Percentiles rank a stretch among this genome's conserved stretches.
Conservation (phyloP, 1,140 invertebrate genomes). For the Cotesia chilonis region DNA sequence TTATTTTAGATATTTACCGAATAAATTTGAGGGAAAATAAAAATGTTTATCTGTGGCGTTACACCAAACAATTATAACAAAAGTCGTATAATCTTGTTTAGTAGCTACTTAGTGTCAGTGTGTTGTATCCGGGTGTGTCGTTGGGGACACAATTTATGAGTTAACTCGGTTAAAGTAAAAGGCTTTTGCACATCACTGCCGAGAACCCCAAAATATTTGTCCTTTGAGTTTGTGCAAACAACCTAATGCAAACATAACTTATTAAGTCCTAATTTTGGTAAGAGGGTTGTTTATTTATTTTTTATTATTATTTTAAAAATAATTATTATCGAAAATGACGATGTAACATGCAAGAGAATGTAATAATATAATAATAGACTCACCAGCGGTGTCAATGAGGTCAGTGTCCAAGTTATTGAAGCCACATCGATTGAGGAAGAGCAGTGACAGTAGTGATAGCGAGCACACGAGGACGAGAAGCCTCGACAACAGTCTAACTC, state of each 20-base stretch:
- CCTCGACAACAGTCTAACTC: conserved; percentile 68
- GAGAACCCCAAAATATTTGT: conserved; percentile 2
- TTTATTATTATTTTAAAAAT: background rate
- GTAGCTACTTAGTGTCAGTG: conserved; percentile 49
- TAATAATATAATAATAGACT: conserved; percentile 39
- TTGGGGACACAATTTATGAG: conserved; percentile 46
- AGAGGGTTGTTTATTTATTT: conserved; percentile 2
- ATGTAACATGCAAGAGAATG: background rate
- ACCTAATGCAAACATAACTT: background rate
- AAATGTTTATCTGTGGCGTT: conserved; percentile 1
- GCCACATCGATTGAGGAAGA: conserved; percentile 68
- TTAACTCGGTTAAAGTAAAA: conserved; percentile 14
- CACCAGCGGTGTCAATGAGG: conserved; percentile 56
- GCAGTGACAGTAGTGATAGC: conserved; percentile 66
- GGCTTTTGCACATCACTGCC: background rate
- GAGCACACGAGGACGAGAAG: conserved; percentile 69
- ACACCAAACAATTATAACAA: conserved; percentile 38
- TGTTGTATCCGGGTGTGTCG: conserved; percentile 42
- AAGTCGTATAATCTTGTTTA: conserved; percentile 44
- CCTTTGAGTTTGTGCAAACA: background rate
- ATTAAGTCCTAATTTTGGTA: background rate
- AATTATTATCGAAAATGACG: too few species aligned
- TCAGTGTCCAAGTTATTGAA: conserved; percentile 60
- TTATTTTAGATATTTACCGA: too few species aligned
- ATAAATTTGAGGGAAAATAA: background rate